Conservation (phyloP, 2,888 invertebrate species). For the Papilio gigon region DNA sequence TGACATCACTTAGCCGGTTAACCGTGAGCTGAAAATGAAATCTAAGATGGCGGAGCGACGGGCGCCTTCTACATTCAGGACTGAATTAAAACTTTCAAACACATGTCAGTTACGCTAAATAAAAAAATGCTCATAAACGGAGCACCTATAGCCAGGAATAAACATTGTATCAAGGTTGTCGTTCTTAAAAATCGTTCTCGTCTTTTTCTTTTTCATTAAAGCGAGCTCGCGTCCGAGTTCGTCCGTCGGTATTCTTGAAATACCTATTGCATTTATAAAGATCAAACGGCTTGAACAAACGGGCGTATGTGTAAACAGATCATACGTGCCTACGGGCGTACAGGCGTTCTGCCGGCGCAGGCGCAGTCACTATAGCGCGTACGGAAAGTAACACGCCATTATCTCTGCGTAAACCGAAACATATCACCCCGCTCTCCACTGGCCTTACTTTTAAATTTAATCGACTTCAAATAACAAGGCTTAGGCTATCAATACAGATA, state of each 20-base stretch:
- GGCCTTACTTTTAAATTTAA: constrained; percentile 49
- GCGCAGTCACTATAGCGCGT: constrained; percentile 35
- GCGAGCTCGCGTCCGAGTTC: constrained; percentile 62
- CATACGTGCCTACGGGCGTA: constrained; percentile 52
- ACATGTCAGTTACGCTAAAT: constrained; percentile 68
- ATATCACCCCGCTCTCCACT: constrained; percentile 49
- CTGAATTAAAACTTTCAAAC: constrained; percentile 65
- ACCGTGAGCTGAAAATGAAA: constrained; percentile 40
- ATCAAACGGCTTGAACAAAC: constrained; percentile 79
- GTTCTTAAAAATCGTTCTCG: constrained; percentile 76
- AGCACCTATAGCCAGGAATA: constrained; percentile 67
- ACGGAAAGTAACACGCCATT: constrained; percentile 48
- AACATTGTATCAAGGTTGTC: constrained; percentile 79
- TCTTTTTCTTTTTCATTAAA: constrained; percentile 70
- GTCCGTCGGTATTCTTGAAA: constrained; percentile 76
- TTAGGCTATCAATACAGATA: constrained; percentile 39
- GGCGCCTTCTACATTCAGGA: constrained; percentile 44
- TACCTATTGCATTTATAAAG: constrained; percentile 82
- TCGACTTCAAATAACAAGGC: constrained; percentile 33
- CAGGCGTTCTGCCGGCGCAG: constrained; percentile 34
- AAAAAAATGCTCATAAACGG: constrained; percentile 71
- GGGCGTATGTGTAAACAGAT: constrained; percentile 78
- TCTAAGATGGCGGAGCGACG: constrained; percentile 34
- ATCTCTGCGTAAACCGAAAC: constrained; percentile 57
- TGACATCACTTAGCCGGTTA: constrained; percentile 44